Evolutionary conservation across 2,797 vertebrate genomes (phyloP), one percentile per base, ranked within the genome.

Genomic region (Periparus ater): DNA sequence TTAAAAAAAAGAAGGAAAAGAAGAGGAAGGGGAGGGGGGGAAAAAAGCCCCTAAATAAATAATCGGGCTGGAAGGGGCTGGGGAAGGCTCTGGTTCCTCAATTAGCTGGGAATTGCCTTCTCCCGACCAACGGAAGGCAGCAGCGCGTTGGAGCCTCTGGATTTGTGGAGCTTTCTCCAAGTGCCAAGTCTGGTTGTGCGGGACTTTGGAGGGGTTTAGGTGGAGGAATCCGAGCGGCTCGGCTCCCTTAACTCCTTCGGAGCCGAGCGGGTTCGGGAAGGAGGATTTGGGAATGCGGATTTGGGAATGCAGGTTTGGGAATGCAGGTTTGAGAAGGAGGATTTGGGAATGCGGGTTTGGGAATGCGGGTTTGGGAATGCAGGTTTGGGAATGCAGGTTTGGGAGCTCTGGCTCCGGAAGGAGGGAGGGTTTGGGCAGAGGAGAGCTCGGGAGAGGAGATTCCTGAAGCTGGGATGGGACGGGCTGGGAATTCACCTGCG

Each of bases 51-150:
- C 86, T 73, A 73, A 96, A 84, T 92, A 95, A 96, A 87, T 67
- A 74, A 83, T 71, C 13, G 14, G 58, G 10, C 68, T 84, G 73
- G 90, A 77, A 88, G 47, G 92, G 83, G 89, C 68, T 51, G 88
- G 80, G 96, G 92, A 83, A 65, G 65, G 77, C 93, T 97, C 97
- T 97, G 97, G 95, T 97, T 97, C 97, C 97, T 94, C 96, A 93
- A 95, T 97, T 97, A 97, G 92, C 95, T 25, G 72, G 89, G 94
- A 91, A 94, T 96, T 95, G 96, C 96, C 82, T 94, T 85, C 94
- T 89, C 95, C 77, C 90, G 88, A 93, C 30, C 85, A 93, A 82
- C 79, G 96, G 96, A 95, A 97, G 95, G 91, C 95, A 89, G 94
- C 18, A 84, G 94, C 7, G 55, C 9, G 34, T 78, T 96, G 51